A percentile compares a stretch with the other conserved stretches of the same genome.
These are phyloP conservation scores for Astreopora myriophthalma DNA, from an alignment of 64 coral and sea anemone genomes.

Conservation along the genomic window DNA sequence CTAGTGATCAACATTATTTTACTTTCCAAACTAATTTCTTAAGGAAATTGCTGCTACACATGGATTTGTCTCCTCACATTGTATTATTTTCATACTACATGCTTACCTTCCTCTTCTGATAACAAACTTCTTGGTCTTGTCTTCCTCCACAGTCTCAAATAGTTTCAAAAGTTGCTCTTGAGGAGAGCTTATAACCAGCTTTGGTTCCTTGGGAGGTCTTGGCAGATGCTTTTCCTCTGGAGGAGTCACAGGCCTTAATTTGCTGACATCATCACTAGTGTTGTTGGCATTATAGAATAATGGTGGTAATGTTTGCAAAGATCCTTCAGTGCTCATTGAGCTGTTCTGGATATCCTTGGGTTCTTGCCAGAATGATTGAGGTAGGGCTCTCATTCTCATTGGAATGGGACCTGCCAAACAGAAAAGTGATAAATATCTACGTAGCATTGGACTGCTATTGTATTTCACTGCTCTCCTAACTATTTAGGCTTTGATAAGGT, in stretches of 20 bases:
- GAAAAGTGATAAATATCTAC: neutral
- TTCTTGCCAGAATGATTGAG: conserved; percentile 99
- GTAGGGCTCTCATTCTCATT: conserved; percentile 91
- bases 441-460: neutral
- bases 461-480: neutral
- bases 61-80: neutral
- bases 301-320: conserved; percentile 77
- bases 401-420: conserved; percentile 79
- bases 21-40: neutral
- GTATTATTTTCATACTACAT: neutral
- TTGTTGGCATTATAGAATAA: conserved; percentile 97
- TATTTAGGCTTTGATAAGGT: neutral
- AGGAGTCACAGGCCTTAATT: conserved; percentile 86
- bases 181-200: conserved; percentile 71
- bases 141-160: conserved; percentile 92
- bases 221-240: conserved; percentile 82
- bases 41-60: too few species aligned
- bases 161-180: conserved; percentile 90
- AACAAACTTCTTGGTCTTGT: conserved; percentile 92
- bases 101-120: conserved; percentile 95
- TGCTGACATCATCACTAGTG: conserved; percentile 81
- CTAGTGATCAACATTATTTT: neutral
- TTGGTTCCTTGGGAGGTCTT: conserved; percentile 84
- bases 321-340: conserved; percentile 82
- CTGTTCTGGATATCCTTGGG: conserved; percentile 87